A percentile compares a stretch with the other conserved stretches of the same genome.
These are phyloP conservation scores for Bellardia bayeri DNA, from an alignment of 2,888 invertebrate species.

Conservation along the genomic window DNA sequence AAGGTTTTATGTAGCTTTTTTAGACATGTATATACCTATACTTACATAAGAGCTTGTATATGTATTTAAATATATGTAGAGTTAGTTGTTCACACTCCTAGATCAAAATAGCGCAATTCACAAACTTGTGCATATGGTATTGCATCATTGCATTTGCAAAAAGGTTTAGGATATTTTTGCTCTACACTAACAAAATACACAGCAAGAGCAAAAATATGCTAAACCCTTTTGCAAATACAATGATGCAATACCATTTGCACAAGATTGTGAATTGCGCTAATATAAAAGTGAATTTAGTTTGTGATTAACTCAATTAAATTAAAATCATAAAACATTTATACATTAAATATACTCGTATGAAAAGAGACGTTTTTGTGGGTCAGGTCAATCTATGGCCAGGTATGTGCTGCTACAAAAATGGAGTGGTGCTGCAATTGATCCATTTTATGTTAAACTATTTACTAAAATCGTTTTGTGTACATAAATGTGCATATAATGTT, in stretches of 20 bases:
- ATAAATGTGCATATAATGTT: too few relatives aligned
- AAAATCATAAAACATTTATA: background rate
- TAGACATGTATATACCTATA: background rate
- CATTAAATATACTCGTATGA: background rate
- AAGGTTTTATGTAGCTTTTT: background rate
- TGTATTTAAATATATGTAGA: background rate
- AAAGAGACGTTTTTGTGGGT: background rate
- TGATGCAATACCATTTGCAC: too few relatives aligned
- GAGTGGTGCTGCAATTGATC: too few relatives aligned
- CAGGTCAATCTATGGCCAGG: background rate
- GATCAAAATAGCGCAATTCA: constrained; percentile 1
- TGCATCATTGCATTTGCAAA: too few relatives aligned
- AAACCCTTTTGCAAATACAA: too few relatives aligned
- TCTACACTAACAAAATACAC: too few relatives aligned
- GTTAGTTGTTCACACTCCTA: background rate
- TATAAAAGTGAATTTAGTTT: constrained; percentile 48
- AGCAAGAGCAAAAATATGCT: too few relatives aligned
- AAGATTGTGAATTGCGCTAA: background rate
- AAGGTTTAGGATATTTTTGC: too few relatives aligned
- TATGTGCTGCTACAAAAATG: too few relatives aligned
- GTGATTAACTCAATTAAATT: constrained; percentile 55
- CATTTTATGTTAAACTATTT: too few relatives aligned
- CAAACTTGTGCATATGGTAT: too few relatives aligned
- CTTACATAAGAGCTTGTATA: background rate
- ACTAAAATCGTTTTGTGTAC: too few relatives aligned